Evolutionary conservation across 2,888 invertebrate genomes (phyloP).

Genomic region (Phortica okadai): DNA sequence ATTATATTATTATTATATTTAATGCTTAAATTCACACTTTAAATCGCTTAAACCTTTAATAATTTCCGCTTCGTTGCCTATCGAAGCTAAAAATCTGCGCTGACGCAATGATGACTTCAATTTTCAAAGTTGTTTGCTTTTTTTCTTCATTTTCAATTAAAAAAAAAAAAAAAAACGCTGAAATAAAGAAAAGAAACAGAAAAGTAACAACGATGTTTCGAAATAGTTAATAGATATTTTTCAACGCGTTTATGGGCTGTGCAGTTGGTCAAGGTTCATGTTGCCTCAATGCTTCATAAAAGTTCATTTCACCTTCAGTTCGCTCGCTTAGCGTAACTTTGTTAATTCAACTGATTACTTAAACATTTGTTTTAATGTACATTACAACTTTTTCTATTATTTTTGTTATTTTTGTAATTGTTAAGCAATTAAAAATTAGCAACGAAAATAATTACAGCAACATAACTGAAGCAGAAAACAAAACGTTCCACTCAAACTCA

Average conservation of each 20-base stretch:
- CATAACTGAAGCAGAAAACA: conserved; percentile 14
- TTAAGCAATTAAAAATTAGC: conserved; percentile 32
- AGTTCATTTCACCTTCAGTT: neutral
- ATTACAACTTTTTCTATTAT: neutral
- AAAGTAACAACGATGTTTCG: neutral
- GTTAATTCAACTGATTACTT: neutral
- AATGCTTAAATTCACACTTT: neutral
- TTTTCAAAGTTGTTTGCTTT: neutral
- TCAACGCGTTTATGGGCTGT: conserved; percentile 22
- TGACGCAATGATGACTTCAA: neutral
- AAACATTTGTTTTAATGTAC: neutral
- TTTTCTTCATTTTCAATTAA: neutral
- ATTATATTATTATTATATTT: neutral
- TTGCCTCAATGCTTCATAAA: conserved; percentile 8
- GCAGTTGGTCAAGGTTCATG: conserved; percentile 30
- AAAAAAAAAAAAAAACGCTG: neutral
- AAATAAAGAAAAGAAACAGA: neutral
- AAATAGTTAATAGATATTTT: conserved; percentile 12
- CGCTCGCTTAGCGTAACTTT: neutral
- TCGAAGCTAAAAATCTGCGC: neutral
- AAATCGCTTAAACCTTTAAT: neutral
- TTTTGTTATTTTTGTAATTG: neutral
- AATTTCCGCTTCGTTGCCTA: conserved; percentile 16
- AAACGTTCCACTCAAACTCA: neutral
- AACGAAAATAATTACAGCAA: conserved; percentile 12